Base-by-base conservation (phyloP, 2,888 invertebrate genomes). In the Platypus cylindrus region DNA sequence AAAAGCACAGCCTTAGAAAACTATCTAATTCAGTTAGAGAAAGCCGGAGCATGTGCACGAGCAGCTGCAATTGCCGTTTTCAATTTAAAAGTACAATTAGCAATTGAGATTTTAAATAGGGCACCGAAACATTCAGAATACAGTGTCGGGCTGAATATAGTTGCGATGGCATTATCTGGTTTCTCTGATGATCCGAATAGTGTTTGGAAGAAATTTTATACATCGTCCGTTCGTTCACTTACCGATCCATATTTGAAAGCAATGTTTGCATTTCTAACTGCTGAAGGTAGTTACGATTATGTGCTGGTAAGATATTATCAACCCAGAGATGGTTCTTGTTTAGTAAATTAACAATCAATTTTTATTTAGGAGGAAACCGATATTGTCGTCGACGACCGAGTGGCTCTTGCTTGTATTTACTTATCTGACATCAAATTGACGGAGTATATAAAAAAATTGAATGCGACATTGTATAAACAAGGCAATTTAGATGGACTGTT, bases 11-110 rank as follows among this genome's bases (percentile, higher is more conserved):
- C 64, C 34, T 56, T 62, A 3, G 56, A 73, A 20, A 64, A 65
- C 3, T 65, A 68, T 36, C 74, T 75, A 42, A 58, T 78, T n/a
- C 67, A 76, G 48, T 65, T 89, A 24, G 81, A 83, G 57, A 73
- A 73, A 35, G 78, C 78, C 55, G 73, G 75, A 56, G 70, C 77
- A 48, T 74, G 77, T 63, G 74, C 81, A 36, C 73, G 90, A 56
- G 91, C 91, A 24, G 90, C 93, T 22, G 87, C 93, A 37, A 78
- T 94, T 36, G 84, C 89, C 30, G 79, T 89, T 34, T 94, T 93
- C 63, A 86, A 89, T 62, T 70, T 93, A 50, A 79, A 84, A 56
- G 69, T 94, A 46, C 73, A 79, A 37, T 65, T 74, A 50, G 91
- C 93, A 17, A 82, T 93, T 36, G 83, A 87, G 51, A 82, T 90